Percentiles rank a stretch among this genome's conserved stretches.
Conservation (phyloP, 2,113 vertebrate species). For the Nerophis lumbriciformis region DNA sequence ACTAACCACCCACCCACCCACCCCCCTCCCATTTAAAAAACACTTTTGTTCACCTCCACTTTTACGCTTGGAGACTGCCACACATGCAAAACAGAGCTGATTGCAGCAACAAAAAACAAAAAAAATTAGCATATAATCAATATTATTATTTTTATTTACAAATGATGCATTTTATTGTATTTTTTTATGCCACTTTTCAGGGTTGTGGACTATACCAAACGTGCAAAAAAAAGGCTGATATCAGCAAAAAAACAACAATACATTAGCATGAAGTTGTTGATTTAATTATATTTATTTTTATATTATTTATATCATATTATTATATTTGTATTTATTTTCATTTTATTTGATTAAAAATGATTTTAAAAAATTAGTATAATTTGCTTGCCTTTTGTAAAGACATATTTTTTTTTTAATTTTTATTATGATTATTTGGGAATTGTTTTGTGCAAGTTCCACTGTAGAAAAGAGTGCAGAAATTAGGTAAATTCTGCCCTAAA, state of each 20-base stretch:
- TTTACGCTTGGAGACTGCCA: conserved; percentile 38
- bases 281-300: no score
- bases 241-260: no score
- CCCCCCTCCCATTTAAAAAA: background rate
- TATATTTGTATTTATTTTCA: no score
- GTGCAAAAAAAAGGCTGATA: no score
- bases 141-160: background rate
- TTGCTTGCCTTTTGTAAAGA: no score
- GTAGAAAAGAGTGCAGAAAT: background rate
- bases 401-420: no score
- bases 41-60: conserved; percentile 20
- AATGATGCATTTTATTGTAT: background rate
- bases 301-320: no score
- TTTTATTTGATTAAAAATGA: no score
- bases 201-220: no score
- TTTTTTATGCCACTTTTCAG: no score
- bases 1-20: background rate
- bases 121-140: background rate
- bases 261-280: no score
- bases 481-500: conserved; percentile 30
- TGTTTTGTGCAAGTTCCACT: background rate
- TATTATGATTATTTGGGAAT: background rate
- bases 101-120: background rate
- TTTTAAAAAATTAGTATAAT: no score
- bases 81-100: conserved; percentile 7